Percentiles rank a stretch among this genome's conserved stretches.
phyloP scores from a whole-genome alignment of 2,797 vertebrate species.

The Cossypha heuglini region DNA sequence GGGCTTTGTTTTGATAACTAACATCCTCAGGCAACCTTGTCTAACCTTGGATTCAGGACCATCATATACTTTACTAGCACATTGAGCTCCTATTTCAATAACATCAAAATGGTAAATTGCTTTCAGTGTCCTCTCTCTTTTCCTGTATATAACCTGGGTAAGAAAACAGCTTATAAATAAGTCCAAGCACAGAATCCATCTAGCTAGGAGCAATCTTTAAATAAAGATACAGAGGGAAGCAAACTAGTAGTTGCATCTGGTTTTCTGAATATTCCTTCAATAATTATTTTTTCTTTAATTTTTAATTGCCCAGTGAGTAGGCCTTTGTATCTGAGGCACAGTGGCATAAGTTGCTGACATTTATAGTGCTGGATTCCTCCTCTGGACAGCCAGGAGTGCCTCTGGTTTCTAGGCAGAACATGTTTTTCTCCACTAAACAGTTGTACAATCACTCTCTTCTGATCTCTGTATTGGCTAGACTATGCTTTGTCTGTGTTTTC shows the following conservation, averaged over 20 bases:
- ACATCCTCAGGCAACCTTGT: neutral
- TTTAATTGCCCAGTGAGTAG: neutral
- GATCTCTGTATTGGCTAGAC: neutral
- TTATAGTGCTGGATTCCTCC: constrained; percentile 26
- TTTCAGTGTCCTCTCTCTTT: constrained; percentile 3
- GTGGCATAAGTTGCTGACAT: constrained; percentile 48
- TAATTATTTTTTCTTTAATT: neutral
- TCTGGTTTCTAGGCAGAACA: constrained; percentile 51
- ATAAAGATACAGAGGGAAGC: neutral
- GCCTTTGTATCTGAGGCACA: neutral
- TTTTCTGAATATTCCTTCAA: neutral
- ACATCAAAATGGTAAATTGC: constrained; percentile 14
- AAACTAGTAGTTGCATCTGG: neutral
- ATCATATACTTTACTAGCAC: neutral
- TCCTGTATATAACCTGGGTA: neutral
- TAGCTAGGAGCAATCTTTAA: neutral
- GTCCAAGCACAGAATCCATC: neutral
- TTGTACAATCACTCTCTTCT: neutral
- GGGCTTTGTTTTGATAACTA: constrained; percentile 1
- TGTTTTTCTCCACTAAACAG: constrained; percentile 27
- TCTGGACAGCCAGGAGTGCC: neutral
- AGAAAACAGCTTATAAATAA: neutral
- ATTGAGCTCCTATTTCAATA: neutral
- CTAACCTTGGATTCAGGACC: constrained; percentile 32
- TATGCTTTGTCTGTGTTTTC: neutral